Evolutionary conservation across 2,113 vertebrate genomes (phyloP).

Genomic region (Micromys minutus): DNA sequence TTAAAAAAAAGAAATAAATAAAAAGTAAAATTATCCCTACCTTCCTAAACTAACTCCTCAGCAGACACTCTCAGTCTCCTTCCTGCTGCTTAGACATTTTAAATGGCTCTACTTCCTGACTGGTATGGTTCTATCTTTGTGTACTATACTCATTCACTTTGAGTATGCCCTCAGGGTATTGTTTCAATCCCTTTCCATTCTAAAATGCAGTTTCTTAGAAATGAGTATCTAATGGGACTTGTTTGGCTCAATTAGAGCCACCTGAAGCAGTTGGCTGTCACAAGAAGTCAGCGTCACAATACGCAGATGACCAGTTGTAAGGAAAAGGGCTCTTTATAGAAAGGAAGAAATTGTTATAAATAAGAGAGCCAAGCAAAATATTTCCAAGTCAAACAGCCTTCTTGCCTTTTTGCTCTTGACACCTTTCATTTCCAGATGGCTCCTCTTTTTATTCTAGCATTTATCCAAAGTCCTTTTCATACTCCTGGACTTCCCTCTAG

Average conservation of each 20-base stretch:
- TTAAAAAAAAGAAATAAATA: neutral
- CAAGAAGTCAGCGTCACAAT: neutral
- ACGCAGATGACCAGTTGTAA: neutral
- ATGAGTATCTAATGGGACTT: neutral
- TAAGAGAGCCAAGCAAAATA: neutral
- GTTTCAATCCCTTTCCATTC: neutral
- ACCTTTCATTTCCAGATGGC: neutral
- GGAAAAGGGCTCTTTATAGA: neutral
- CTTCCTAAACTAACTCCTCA: neutral
- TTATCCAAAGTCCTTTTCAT: neutral
- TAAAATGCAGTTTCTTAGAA: conserved; percentile 19
- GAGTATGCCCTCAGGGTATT: neutral
- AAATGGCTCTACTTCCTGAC: neutral
- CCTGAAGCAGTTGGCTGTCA: neutral
- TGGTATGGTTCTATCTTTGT: neutral
- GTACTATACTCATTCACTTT: neutral
- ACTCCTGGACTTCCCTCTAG: neutral
- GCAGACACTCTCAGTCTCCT: neutral
- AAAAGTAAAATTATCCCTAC: neutral
- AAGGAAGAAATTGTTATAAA: neutral
- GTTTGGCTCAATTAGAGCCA: neutral
- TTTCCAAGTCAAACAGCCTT: neutral
- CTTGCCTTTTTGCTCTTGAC: neutral
- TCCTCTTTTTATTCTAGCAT: neutral
- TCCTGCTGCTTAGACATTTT: neutral